Conservation (phyloP, 2,888 invertebrate species). For the Drosophila rubida region DNA sequence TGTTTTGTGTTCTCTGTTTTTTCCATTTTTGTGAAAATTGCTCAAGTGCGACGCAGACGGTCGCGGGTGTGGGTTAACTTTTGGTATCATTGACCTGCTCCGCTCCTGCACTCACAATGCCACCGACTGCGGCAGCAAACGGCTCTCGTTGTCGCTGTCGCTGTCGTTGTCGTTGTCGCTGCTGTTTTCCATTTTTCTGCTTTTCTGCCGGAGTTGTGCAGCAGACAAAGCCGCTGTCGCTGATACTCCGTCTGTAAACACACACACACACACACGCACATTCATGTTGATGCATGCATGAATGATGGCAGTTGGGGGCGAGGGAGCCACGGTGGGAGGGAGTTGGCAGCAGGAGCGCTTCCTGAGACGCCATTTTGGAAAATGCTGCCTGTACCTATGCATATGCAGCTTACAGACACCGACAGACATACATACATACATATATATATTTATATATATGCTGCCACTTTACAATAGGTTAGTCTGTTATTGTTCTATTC, state of each 20-base stretch:
- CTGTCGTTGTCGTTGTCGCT: slow-evolving; percentile 24
- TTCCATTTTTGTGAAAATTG: slow-evolving; percentile 66
- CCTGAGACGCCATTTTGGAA: slow-evolving; percentile 59
- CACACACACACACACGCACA: background rate
- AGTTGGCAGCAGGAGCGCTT: slow-evolving; percentile 1
- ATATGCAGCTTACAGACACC: too few relatives aligned
- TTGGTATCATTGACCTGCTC: slow-evolving; percentile 80
- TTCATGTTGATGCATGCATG: slow-evolving; percentile 34
- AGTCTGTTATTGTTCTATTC: slow-evolving; percentile 75
- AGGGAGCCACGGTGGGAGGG: background rate
- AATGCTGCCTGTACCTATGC: slow-evolving; percentile 37
- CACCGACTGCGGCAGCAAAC: slow-evolving; percentile 19
- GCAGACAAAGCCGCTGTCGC: slow-evolving; percentile 39
- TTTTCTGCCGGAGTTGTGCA: slow-evolving; percentile 33
- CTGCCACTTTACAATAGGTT: slow-evolving; percentile 76
- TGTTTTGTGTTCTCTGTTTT: background rate
- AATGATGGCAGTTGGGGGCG: background rate
- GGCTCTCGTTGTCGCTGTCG: slow-evolving; percentile 26
- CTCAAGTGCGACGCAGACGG: slow-evolving; percentile 75
- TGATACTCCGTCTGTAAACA: slow-evolving; percentile 23
- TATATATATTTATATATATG: slow-evolving; percentile 11
- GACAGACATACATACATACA: slow-evolving; percentile 12
- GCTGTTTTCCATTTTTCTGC: slow-evolving; percentile 12
- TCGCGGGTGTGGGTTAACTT: slow-evolving; percentile 70
- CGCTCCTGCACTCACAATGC: slow-evolving; percentile 49